Conservation (phyloP, 1,140 invertebrate genomes). For the Lanistes nyassanus region DNA sequence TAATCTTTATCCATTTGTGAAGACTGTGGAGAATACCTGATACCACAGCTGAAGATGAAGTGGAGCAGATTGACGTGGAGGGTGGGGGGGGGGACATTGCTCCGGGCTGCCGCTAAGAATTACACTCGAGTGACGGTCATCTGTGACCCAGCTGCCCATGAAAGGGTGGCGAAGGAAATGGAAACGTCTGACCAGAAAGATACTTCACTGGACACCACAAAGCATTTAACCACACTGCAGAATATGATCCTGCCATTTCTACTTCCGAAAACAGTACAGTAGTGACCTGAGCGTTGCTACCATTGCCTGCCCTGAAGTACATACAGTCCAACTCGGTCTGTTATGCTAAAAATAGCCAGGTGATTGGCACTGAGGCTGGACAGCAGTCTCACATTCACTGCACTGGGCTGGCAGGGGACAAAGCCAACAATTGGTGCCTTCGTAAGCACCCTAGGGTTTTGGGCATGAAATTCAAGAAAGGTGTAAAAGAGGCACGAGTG, state of each 20-base stretch:
- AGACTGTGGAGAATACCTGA: slow-evolving; percentile 85
- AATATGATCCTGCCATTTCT: slow-evolving; percentile 96
- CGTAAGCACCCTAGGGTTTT: slow-evolving; percentile 90
- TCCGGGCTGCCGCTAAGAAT: slow-evolving; percentile 98
- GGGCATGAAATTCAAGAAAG: slow-evolving; percentile 89
- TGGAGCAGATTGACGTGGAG: slow-evolving; percentile 97
- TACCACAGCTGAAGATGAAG: slow-evolving; percentile 86
- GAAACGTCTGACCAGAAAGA: slow-evolving; percentile 70
- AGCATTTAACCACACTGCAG: slow-evolving; percentile 95
- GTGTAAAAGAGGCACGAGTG: slow-evolving; percentile 87
- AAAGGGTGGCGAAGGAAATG: slow-evolving; percentile 73
- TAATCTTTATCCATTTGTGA: slow-evolving; percentile 96
- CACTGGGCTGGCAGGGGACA: slow-evolving; percentile 94
- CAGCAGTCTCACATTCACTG: slow-evolving; percentile 98
- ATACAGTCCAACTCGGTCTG: slow-evolving; percentile 98
- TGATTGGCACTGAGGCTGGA: slow-evolving; percentile 95
- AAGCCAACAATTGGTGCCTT: slow-evolving; percentile 98
- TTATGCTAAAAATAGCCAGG: slow-evolving; percentile 88
- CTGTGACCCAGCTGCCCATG: slow-evolving; percentile 93
- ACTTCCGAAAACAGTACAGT: slow-evolving; percentile 92
- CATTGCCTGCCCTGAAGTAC: slow-evolving; percentile 96
- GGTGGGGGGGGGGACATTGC: slow-evolving; percentile 89
- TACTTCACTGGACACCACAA: slow-evolving; percentile 83
- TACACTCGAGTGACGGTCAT: slow-evolving; percentile 94
- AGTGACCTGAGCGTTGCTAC: slow-evolving; percentile 93